These are phyloP conservation scores for Hippopotamus amphibius DNA, from an alignment of 2,113 vertebrate species.

Conservation along the genomic window DNA sequence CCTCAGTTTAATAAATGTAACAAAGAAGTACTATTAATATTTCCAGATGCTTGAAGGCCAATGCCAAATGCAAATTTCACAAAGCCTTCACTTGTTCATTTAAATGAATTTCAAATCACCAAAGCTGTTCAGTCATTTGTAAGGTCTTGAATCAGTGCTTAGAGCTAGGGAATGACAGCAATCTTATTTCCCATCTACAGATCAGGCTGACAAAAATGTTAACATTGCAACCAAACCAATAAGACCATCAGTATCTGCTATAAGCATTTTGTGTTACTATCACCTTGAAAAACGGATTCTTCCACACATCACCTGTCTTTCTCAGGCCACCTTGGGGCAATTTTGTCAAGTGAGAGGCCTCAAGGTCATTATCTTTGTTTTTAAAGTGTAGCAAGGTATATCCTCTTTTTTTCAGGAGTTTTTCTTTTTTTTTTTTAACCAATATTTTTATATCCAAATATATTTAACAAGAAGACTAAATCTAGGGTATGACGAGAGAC, in stretches of 20 bases:
- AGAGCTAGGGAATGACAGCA: neutral
- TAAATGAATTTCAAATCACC: slow-evolving; percentile 59
- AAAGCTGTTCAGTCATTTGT: slow-evolving; percentile 61
- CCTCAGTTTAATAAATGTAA: slow-evolving; percentile 63
- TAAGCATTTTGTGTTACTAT: neutral
- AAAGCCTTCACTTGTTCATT: slow-evolving; percentile 72
- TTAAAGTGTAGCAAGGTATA: slow-evolving; percentile 32
- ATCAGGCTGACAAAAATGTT: slow-evolving; percentile 65
- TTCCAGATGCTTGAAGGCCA: slow-evolving; percentile 74
- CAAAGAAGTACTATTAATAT: slow-evolving; percentile 66
- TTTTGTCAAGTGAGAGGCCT: slow-evolving; percentile 27
- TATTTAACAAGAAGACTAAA: slow-evolving; percentile 66
- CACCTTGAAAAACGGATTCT: neutral
- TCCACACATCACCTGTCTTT: neutral
- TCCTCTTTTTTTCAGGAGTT: neutral
- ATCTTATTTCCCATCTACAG: slow-evolving; percentile 50
- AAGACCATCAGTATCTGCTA: neutral
- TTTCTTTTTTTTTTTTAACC: slow-evolving; percentile 45
- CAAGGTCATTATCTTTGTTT: slow-evolving; percentile 10
- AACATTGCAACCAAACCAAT: neutral
- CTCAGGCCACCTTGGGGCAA: neutral
- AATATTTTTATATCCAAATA: slow-evolving; percentile 57
- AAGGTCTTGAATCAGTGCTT: slow-evolving; percentile 8
- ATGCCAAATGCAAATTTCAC: slow-evolving; percentile 79
- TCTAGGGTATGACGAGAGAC: slow-evolving; percentile 49